phyloP scores from a whole-genome alignment of 2,888 invertebrate genomes.

The Cryptocephalus moraei region DNA sequence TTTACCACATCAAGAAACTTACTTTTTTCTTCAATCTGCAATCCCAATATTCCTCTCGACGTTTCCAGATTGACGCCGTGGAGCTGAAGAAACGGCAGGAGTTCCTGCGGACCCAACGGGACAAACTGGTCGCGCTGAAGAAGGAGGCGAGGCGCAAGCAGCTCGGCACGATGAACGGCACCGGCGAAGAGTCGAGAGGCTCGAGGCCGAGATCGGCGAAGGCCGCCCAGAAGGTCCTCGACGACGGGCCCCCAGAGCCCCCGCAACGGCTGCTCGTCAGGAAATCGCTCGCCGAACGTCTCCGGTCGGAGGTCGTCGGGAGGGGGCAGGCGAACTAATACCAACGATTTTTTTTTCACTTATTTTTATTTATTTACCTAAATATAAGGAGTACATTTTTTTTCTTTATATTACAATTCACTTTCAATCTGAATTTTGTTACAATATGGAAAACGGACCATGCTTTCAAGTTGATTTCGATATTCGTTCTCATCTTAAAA shows the following conservation, averaged over 20 bases:
- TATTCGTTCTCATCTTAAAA: too few species aligned
- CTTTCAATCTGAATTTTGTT: conserved; percentile 1
- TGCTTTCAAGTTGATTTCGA: too few species aligned
- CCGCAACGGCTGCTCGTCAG: conserved; percentile 60
- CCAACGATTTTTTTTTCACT: conserved; percentile 21
- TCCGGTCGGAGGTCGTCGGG: conserved; percentile 73
- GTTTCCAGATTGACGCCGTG: conserved; percentile 39
- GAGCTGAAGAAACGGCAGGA: conserved; percentile 72
- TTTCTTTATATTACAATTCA: conserved; percentile 13
- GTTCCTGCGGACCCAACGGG: conserved; percentile 80
- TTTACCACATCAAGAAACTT: background rate
- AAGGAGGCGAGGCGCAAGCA: conserved; percentile 77
- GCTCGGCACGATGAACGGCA: conserved; percentile 52
- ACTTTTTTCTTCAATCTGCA: background rate
- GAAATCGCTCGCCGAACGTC: conserved; percentile 70
- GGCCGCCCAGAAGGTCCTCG: conserved; percentile 58
- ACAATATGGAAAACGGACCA: conserved; percentile 8
- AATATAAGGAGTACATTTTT: conserved; percentile 38
- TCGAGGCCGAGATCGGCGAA: conserved; percentile 59
- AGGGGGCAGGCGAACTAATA: conserved; percentile 3
- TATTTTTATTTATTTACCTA: conserved; percentile 35
- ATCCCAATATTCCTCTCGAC: background rate
- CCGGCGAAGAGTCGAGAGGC: conserved; percentile 33
- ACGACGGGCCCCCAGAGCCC: conserved; percentile 36
- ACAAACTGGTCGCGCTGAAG: conserved; percentile 82